These are phyloP conservation scores for Leptobrachium leishanense DNA, from an alignment of 2,113 vertebrate genomes.

Conservation along the genomic window DNA sequence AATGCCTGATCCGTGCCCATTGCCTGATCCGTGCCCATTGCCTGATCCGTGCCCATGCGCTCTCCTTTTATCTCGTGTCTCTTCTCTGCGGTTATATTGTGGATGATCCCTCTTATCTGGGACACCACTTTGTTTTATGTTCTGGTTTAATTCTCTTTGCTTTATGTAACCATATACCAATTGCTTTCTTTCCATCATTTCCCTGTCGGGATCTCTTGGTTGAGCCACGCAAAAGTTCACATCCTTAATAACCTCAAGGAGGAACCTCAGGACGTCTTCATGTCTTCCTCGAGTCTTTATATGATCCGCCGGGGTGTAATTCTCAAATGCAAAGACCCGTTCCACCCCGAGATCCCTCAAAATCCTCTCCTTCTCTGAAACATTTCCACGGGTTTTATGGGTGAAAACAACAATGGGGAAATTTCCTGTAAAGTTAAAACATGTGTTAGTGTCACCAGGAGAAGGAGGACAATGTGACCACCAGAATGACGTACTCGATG, in stretches of 20 bases:
- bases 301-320: background rate
- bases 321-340: constrained; percentile 4
- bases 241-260: constrained; percentile 1
- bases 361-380: background rate
- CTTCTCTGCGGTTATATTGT: too few species aligned
- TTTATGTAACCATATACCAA: background rate
- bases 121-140: too few species aligned
- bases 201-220: background rate
- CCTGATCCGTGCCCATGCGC: too few species aligned
- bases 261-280: background rate
- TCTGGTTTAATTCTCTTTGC: background rate
- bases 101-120: too few species aligned
- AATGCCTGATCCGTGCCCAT: too few species aligned
- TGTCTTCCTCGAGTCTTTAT: background rate
- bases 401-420: constrained; percentile 27
- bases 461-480: too few species aligned
- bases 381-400: background rate
- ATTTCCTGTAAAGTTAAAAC: background rate
- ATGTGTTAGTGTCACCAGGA: too few species aligned
- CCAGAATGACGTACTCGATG: too few species aligned
- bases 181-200: background rate
- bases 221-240: background rate
- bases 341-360: constrained; percentile 14
- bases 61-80: too few species aligned
- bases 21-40: too few species aligned